Percentiles rank a stretch among this genome's conserved stretches.
These are phyloP conservation scores for Copidosoma floridanum DNA, from an alignment of 1,140 invertebrate genomes.

Conservation along the genomic window DNA sequence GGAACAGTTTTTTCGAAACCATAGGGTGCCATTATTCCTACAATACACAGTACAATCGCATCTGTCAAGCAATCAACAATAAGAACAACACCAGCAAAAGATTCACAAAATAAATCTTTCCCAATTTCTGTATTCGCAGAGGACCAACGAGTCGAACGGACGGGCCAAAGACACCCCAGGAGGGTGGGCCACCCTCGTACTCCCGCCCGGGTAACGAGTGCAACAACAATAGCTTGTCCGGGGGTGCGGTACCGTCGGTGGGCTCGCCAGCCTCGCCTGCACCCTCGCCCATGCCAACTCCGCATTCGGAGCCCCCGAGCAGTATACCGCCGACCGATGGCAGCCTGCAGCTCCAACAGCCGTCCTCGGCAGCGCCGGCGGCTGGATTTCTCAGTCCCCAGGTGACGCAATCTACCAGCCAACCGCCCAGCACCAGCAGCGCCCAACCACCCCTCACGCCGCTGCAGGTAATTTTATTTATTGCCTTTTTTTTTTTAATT, in stretches of 20 bases:
- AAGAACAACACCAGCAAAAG: no score
- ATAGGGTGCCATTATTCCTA: no score
- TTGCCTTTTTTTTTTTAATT: background rate
- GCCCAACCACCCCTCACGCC: constrained; percentile 57
- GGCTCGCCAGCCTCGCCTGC: constrained; percentile 74
- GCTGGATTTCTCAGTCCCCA: constrained; percentile 55
- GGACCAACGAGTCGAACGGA: no score
- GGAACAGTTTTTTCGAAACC: no score
- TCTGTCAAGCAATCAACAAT: no score
- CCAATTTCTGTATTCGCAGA: no score
- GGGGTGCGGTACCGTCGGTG: constrained; percentile 63
- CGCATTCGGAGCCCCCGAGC: constrained; percentile 71
- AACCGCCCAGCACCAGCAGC: constrained; percentile 47
- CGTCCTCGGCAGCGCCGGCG: background rate
- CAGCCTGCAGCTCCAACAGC: constrained; percentile 69
- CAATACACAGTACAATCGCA: no score
- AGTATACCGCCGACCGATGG: constrained; percentile 73
- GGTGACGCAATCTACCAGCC: constrained; percentile 49
- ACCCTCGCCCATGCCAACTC: constrained; percentile 75
- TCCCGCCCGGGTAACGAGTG: constrained; percentile 53
- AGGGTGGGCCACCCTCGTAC: constrained; percentile 51
- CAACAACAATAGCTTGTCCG: constrained; percentile 31
- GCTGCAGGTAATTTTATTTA: constrained; percentile 34
- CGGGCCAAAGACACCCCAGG: constrained; percentile 12
- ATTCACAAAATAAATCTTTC: no score